Evolutionary conservation across 1,140 invertebrate genomes (phyloP).

Genomic region (Pemphigus obesinymphae): DNA sequence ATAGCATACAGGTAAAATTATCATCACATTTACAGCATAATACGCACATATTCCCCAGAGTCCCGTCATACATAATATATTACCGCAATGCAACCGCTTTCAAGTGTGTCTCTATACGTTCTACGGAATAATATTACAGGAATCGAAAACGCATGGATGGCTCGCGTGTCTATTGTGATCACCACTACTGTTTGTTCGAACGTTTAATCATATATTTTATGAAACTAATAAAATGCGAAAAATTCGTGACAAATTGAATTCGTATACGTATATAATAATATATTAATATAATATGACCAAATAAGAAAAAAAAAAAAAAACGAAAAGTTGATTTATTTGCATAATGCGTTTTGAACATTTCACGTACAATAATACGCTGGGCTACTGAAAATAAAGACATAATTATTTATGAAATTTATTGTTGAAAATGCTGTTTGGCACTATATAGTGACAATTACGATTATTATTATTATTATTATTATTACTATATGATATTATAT

Average conservation of each 20-base stretch:
- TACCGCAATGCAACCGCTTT: neutral
- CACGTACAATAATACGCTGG: no score
- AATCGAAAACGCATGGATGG: neutral
- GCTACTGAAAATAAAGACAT: neutral
- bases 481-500: neutral
- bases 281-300: no score
- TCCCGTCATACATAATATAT: neutral
- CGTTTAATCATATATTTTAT: constrained; percentile 11
- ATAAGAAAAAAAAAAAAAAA: constrained; percentile 17
- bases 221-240: constrained; percentile 8
- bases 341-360: no score
- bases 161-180: neutral
- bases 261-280: neutral
- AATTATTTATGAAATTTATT: neutral
- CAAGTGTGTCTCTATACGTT: no score
- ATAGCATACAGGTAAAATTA: neutral
- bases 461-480: neutral
- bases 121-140: no score
- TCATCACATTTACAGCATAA: neutral
- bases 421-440: neutral
- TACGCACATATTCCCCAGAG: no score
- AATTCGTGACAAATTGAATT: constrained; percentile 1
- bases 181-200: constrained; percentile 5
- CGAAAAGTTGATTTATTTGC: neutral
- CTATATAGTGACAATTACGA: no score